A percentile compares a stretch with the other conserved stretches of the same genome.
Evolutionary conservation across 2,113 vertebrate genomes (phyloP).

Genomic region (Taurulus bubalis): DNA sequence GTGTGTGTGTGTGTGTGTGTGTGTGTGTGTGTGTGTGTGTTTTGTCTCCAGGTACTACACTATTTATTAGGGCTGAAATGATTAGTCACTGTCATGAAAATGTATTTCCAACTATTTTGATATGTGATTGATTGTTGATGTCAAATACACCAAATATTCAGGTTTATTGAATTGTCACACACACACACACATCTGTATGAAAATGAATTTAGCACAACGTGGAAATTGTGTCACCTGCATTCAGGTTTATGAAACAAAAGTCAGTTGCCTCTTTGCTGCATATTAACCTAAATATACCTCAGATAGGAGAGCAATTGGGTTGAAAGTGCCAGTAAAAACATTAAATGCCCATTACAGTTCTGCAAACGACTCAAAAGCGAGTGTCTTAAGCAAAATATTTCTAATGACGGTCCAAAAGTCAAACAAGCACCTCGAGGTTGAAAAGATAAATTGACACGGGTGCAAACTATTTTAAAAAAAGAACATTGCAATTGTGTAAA

Average conservation of each 20-base stretch:
- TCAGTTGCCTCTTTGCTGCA: background rate
- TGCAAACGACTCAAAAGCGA: slow-evolving; percentile 1
- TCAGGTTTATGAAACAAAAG: no score
- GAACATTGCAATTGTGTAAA: background rate
- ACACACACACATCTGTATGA: background rate
- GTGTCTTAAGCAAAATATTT: background rate
- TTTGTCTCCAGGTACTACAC: background rate
- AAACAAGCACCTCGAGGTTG: background rate
- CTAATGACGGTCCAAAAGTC: background rate
- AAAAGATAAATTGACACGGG: background rate
- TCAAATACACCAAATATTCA: background rate
- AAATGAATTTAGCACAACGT: background rate
- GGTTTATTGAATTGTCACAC: background rate
- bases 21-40: background rate
- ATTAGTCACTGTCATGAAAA: background rate
- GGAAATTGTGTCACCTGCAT: background rate
- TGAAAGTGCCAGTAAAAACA: slow-evolving; percentile 24
- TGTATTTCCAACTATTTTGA: background rate
- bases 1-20: background rate
- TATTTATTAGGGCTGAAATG: background rate
- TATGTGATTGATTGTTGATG: background rate
- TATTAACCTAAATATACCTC: slow-evolving; percentile 8
- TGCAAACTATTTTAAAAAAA: background rate
- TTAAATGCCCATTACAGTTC: background rate
- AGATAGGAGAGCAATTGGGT: slow-evolving; percentile 10